phyloP scores from a whole-genome alignment of 1,140 invertebrate genomes.

The Eciton burchellii region DNA sequence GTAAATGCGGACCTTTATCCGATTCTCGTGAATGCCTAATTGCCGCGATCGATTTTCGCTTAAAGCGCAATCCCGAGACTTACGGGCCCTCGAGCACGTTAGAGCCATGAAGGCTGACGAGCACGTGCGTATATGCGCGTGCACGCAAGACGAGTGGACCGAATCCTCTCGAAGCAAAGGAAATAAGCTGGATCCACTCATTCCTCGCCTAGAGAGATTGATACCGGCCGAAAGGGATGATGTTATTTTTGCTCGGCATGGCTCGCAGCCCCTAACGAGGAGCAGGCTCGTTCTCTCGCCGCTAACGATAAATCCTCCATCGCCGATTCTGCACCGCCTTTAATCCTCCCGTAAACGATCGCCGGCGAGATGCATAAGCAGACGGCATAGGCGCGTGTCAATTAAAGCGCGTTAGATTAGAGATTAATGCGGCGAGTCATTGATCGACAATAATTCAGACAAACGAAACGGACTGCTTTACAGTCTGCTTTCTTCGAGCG shows the following conservation, averaged over 20 bases:
- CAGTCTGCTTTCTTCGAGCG: too few relatives aligned
- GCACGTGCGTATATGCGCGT: slow-evolving; percentile 44
- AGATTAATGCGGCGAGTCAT: too few relatives aligned
- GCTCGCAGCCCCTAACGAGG: slow-evolving; percentile 38
- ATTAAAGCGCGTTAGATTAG: not conserved
- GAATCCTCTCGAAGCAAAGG: slow-evolving; percentile 38
- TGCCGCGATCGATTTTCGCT: slow-evolving; percentile 62
- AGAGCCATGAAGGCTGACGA: slow-evolving; percentile 28
- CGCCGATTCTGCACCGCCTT: slow-evolving; percentile 18
- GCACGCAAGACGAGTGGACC: not conserved
- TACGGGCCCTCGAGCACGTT: slow-evolving; percentile 37
- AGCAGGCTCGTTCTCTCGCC: not conserved
- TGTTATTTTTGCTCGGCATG: slow-evolving; percentile 54
- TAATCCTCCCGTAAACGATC: slow-evolving; percentile 45
- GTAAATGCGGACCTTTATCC: not conserved
- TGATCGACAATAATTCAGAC: too few relatives aligned
- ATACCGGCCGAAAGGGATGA: slow-evolving; percentile 54
- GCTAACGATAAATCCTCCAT: slow-evolving; percentile 62
- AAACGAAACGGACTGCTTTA: too few relatives aligned
- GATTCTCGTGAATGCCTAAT: slow-evolving; percentile 55
- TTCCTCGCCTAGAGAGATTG: slow-evolving; percentile 57
- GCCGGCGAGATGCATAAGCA: slow-evolving; percentile 35
- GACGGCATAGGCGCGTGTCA: slow-evolving; percentile 10
- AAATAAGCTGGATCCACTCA: slow-evolving; percentile 66
- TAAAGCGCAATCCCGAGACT: slow-evolving; percentile 30